phyloP scores from a whole-genome alignment of 2,113 vertebrate species.

The Pimephales promelas region DNA sequence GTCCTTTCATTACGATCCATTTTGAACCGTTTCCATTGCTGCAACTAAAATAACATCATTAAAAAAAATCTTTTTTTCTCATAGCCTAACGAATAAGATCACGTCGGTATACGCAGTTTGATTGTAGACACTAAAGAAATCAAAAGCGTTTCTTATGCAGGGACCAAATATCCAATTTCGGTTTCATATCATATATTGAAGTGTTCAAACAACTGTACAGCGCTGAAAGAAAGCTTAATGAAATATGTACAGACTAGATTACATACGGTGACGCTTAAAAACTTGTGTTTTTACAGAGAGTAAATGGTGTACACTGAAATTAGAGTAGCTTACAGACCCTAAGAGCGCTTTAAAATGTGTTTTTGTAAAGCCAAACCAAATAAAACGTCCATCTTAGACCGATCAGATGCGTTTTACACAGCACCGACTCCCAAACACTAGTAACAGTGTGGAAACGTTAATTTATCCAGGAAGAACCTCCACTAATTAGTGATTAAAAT shows the following conservation, averaged over 20 bases:
- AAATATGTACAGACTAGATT: constrained; percentile 28
- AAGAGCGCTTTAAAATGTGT: constrained; percentile 50
- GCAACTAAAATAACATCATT: background rate
- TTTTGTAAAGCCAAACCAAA: constrained; percentile 50
- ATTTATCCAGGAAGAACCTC: constrained; percentile 24
- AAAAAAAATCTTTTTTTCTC: background rate
- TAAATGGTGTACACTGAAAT: background rate
- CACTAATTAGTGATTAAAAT: constrained; percentile 65
- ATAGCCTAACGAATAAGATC: background rate
- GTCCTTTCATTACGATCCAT: background rate
- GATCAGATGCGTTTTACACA: background rate
- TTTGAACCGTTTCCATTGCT: background rate
- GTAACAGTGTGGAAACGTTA: constrained; percentile 9
- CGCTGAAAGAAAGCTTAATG: background rate
- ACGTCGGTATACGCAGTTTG: background rate
- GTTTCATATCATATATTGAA: background rate
- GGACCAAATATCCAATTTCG: background rate
- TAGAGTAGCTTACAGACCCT: constrained; percentile 32
- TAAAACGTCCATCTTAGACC: constrained; percentile 23
- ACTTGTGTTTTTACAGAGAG: background rate
- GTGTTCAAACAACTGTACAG: background rate
- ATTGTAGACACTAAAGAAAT: background rate
- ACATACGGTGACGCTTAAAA: constrained; percentile 6
- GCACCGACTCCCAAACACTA: background rate
- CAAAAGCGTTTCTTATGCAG: background rate